phyloP scores from a whole-genome alignment of 2,888 invertebrate genomes.

The Eledona agricola region DNA sequence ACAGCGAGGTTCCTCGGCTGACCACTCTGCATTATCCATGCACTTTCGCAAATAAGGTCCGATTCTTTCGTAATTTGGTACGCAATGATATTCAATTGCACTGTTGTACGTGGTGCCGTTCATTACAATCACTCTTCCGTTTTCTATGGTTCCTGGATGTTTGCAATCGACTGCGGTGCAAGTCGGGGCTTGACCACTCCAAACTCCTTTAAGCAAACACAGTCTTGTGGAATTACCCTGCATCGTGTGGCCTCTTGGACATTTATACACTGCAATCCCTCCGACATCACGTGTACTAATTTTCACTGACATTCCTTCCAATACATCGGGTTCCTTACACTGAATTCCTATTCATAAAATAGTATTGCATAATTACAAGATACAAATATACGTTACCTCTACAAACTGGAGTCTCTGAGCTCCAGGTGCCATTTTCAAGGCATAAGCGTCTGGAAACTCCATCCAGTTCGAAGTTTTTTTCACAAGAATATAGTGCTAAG shows the following conservation, averaged over 20 bases:
- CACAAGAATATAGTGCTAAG: slow-evolving; percentile 84
- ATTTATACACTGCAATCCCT: slow-evolving; percentile 81
- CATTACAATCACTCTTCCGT: slow-evolving; percentile 85
- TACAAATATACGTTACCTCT: slow-evolving; percentile 66
- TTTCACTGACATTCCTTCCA: slow-evolving; percentile 68
- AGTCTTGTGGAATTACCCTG: slow-evolving; percentile 81
- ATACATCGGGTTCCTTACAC: slow-evolving; percentile 75
- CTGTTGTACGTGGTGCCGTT: slow-evolving; percentile 88
- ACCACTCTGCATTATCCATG: slow-evolving; percentile 85
- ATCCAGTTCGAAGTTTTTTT: slow-evolving; percentile 80
- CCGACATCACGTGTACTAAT: slow-evolving; percentile 77
- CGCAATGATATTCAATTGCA: slow-evolving; percentile 88
- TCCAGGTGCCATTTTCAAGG: slow-evolving; percentile 91
- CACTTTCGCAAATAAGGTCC: slow-evolving; percentile 87
- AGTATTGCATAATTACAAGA: slow-evolving; percentile 24
- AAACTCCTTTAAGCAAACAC: slow-evolving; percentile 80
- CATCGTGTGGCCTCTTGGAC: slow-evolving; percentile 82
- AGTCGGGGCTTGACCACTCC: slow-evolving; percentile 80
- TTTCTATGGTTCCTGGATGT: slow-evolving; percentile 80
- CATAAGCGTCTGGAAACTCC: slow-evolving; percentile 86
- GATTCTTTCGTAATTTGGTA: slow-evolving; percentile 82
- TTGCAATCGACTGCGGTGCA: slow-evolving; percentile 89
- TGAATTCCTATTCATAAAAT: slow-evolving; percentile 72
- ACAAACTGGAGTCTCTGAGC: slow-evolving; percentile 83
- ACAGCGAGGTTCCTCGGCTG: slow-evolving; percentile 86